Evolutionary conservation across 2,888 invertebrate species (phyloP), one percentile per base, ranked within the genome.

Genomic region (Acrobasis repandana): DNA sequence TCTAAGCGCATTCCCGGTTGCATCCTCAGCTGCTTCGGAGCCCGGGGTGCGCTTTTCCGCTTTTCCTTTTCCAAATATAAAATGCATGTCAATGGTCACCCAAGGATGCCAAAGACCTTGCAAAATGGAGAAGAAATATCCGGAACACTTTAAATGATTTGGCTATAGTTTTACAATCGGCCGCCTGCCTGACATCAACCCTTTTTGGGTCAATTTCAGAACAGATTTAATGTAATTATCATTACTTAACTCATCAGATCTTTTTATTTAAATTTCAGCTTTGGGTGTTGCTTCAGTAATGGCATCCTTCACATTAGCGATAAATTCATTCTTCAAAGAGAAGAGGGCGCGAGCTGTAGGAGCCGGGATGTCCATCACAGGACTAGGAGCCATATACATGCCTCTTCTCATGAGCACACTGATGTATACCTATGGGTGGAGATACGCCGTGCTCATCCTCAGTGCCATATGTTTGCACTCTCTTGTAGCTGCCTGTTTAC

Each of bases 301-400:
- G 93, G 90, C 94, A 36, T 92, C 94, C 2, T 94, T 94, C 74
- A 93, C 93, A 16, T 82, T 95, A 71, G 95, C 95, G 28, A 82
- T 95, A 56, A 95, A 95, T 80, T 93, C 94, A 5, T 95, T 94
- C 77, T 95, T 95, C 73, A 90, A 89, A 67, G 92, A 93, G 65
- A 94, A 93, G 73, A 89, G 95, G 71, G 93, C 93, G 46, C 91
- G 93, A 75, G 95, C 95, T 0, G 89, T 94, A 33, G 94, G 95
- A 0, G 82, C 94, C 6, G 93, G 93, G 38, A 93, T 95, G 93
- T 94, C 95, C 1, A 79, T 95, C 2, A 94, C 94, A 15, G 95
- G 95, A 1, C 73, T 95, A 2, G 95, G 95, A 0, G 93, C 95
- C n/a, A 94, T 95, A 65, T 72, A 93, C 56, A 93, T 95, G 93